Percentiles rank a stretch among this genome's conserved stretches.
Evolutionary conservation across 2,797 vertebrate genomes (phyloP).

Genomic region (Serranus cabrilla): DNA sequence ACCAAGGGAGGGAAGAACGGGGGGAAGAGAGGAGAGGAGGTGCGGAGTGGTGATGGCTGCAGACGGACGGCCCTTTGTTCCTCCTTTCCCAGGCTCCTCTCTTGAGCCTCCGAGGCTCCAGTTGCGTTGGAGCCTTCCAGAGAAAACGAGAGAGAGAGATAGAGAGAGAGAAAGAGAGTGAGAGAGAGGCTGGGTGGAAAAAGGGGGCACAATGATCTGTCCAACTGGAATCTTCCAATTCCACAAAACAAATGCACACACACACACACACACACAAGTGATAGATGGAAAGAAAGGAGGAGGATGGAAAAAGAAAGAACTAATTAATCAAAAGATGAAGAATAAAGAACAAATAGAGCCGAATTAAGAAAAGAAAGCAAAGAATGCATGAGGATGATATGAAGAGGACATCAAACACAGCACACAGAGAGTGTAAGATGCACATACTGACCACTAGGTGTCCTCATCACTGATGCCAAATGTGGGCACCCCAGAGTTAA

Average conservation of each 20-base stretch:
- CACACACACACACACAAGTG: slow-evolving; percentile 31
- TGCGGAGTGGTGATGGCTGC: slow-evolving; percentile 77
- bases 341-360: slow-evolving; percentile 17
- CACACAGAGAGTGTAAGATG: not conserved
- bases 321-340: not conserved
- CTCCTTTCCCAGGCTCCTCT: slow-evolving; percentile 86
- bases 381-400: slow-evolving; percentile 9
- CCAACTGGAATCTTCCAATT: slow-evolving; percentile 80
- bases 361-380: slow-evolving; percentile 11
- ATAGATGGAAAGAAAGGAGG: slow-evolving; percentile 24
- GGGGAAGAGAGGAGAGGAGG: slow-evolving; percentile 55
- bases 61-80: slow-evolving; percentile 86
- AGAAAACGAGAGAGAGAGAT: slow-evolving; percentile 59
- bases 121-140: slow-evolving; percentile 83
- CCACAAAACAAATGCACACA: slow-evolving; percentile 55
- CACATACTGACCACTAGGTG: slow-evolving; percentile 83
- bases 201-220: slow-evolving; percentile 78
- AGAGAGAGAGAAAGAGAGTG: slow-evolving; percentile 29
- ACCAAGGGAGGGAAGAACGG: slow-evolving; percentile 63
- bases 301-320: slow-evolving; percentile 9
- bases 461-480: slow-evolving; percentile 69
- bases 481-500: slow-evolving; percentile 55
- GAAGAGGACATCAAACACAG: slow-evolving; percentile 22
- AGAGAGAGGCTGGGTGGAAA: slow-evolving; percentile 48
- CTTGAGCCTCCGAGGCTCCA: slow-evolving; percentile 85